phyloP scores from a whole-genome alignment of 1,140 invertebrate genomes.

The Carposina sasakii region DNA sequence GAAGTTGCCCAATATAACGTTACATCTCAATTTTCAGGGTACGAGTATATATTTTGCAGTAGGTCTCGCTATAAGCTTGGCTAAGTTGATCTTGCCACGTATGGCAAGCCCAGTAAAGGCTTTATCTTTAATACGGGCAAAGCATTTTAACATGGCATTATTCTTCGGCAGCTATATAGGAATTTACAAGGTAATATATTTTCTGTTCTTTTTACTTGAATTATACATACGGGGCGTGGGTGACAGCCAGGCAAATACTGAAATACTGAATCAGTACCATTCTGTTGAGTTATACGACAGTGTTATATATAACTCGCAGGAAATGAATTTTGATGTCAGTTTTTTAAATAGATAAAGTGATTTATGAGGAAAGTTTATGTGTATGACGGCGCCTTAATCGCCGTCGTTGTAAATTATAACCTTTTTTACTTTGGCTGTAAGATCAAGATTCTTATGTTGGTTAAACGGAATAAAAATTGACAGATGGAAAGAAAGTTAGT shows the following conservation, averaged over 20 bases:
- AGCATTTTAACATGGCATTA: conserved; percentile 54
- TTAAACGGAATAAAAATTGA: no score
- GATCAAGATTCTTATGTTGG: no score
- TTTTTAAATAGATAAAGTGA: no score
- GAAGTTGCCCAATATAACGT: no score
- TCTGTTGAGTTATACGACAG: no score
- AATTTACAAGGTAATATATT: conserved; percentile 69
- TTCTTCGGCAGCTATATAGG: conserved; percentile 70
- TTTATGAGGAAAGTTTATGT: no score
- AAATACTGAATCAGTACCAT: no score
- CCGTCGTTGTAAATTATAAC: no score
- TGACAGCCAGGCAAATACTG: neutral
- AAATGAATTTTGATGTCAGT: conserved; percentile 6
- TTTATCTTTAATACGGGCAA: conserved; percentile 37
- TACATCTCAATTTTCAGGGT: conserved; percentile 50
- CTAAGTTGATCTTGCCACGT: conserved; percentile 45
- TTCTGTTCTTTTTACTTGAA: no score
- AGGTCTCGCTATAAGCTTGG: conserved; percentile 48
- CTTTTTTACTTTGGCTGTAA: no score
- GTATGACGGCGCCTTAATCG: no score
- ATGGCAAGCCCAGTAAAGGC: conserved; percentile 46
- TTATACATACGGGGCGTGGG: conserved; percentile 7
- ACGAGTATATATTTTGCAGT: conserved; percentile 49
- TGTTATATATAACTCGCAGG: neutral
- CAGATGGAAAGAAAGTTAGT: no score